Evolutionary conservation across 2,888 invertebrate genomes (phyloP).

Genomic region (Drosophila paranaensis): DNA sequence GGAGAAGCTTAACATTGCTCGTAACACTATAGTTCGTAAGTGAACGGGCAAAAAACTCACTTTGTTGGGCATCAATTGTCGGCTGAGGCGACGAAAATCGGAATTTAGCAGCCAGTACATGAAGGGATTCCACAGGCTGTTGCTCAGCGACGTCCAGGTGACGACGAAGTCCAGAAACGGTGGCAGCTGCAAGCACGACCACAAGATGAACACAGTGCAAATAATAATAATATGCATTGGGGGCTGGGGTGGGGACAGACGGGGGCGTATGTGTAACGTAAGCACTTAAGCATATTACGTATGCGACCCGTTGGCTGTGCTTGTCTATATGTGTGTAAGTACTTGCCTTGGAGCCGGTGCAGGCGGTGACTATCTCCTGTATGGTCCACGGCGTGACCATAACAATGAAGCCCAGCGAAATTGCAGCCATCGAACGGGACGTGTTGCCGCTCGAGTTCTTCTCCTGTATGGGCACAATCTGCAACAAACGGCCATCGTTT

Average conservation of each 20-base stretch:
- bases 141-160: conserved; percentile 94
- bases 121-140: conserved; percentile 96
- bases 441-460: conserved; percentile 90
- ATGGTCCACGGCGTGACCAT: conserved; percentile 96
- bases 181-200: conserved; percentile 87
- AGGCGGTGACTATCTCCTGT: conserved; percentile 95
- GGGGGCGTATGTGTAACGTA: conserved; percentile 35
- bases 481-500: conserved; percentile 32
- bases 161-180: conserved; percentile 93
- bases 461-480: conserved; percentile 85
- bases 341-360: conserved; percentile 92
- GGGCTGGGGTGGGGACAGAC: conserved; percentile 6
- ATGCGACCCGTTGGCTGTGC: conserved; percentile 42
- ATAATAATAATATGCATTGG: conserved; percentile 17
- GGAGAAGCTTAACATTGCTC: background rate
- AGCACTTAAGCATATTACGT: conserved; percentile 49
- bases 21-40: background rate
- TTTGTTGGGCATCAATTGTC: conserved; percentile 90
- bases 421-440: conserved; percentile 95
- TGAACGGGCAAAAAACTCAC: conserved; percentile 85
- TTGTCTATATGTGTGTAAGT: background rate
- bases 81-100: conserved; percentile 92
- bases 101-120: conserved; percentile 95
- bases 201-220: conserved; percentile 15
- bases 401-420: conserved; percentile 95